Conservation (phyloP, 2,888 invertebrate species). For the Congeria kusceri region DNA sequence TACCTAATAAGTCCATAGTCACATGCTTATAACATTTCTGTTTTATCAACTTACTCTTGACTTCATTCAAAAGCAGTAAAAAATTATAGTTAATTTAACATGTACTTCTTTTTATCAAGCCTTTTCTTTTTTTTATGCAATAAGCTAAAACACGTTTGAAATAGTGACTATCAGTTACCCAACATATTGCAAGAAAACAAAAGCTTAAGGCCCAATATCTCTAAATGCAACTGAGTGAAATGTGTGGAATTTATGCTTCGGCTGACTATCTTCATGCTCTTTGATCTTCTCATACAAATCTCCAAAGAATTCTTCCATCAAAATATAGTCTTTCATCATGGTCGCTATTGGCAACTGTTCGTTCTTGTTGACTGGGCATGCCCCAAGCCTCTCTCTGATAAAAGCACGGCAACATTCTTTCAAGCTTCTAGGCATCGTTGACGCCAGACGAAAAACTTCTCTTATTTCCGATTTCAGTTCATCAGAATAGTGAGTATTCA, state of each 20-base stretch:
- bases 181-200: too few relatives aligned
- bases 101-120: too few relatives aligned
- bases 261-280: conserved; percentile 40
- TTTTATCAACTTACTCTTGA: too few relatives aligned
- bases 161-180: too few relatives aligned
- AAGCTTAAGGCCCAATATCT: too few relatives aligned
- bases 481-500: conserved; percentile 70
- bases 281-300: conserved; percentile 43
- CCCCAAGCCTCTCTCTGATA: conserved; percentile 73
- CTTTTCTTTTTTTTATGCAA: too few relatives aligned
- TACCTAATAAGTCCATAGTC: too few relatives aligned
- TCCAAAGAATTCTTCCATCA: conserved; percentile 76
- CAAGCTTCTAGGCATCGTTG: conserved; percentile 72
- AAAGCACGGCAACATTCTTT: conserved; percentile 77
- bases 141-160: too few relatives aligned
- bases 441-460: conserved; percentile 69
- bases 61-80: too few relatives aligned
- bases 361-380: conserved; percentile 72
- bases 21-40: too few relatives aligned
- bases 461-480: conserved; percentile 72
- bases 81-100: too few relatives aligned
- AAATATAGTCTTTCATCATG: conserved; percentile 79
- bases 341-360: conserved; percentile 75
- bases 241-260: conserved; percentile 39
- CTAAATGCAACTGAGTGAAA: conserved; percentile 39